Evolutionary conservation across 2,797 vertebrate genomes (phyloP), one percentile per base, ranked within the genome.

Genomic region (Pipistrellus kuhlii): DNA sequence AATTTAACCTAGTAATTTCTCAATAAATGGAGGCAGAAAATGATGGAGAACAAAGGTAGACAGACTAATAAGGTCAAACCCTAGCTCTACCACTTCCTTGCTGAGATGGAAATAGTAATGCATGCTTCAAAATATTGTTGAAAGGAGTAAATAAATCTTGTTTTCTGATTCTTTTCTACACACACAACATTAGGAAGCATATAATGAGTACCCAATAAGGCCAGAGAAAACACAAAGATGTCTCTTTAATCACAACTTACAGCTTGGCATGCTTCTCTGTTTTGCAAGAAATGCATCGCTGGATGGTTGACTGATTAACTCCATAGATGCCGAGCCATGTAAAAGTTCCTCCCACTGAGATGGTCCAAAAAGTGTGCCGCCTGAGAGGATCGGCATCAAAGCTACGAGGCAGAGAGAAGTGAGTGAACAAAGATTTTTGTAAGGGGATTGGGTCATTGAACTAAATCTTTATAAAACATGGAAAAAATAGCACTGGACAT

Each of bases 291-390:
- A 99, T 99, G 66, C 98, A 99, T 82, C 98, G 98, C 97, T 99
- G 99, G 93, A 99, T 98, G 2, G 98, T 99, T 6, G 98, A 99
- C 94, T 99, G 98, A 94, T 99, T 99, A 30, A 99, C 99, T 88
- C 98, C 98, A 38, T 99, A 99, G 84, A 99, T 95, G 12, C 99
- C 99, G 0, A 99, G 96, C 99, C 99, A 99, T 0, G 98, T 99
- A 90, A 99, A 99, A 1, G 98, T 98, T 93, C 98, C 98, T 48
- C 98, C 98, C 8, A 99, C 85, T 32, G 97, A 77, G 38, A 99
- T 97, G 14, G 98, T 99, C 99, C 99, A 99, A 95, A 99, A 98
- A 0, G 99, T 99, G 25, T 99, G 98, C 27, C 98, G 90, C 85
- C 98, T 98, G 93, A 99, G 96, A 35, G 98, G 99, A 73, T 98